These are phyloP conservation scores for Gopherus flavomarginatus DNA, from an alignment of 2,113 vertebrate species.

Conservation along the genomic window DNA sequence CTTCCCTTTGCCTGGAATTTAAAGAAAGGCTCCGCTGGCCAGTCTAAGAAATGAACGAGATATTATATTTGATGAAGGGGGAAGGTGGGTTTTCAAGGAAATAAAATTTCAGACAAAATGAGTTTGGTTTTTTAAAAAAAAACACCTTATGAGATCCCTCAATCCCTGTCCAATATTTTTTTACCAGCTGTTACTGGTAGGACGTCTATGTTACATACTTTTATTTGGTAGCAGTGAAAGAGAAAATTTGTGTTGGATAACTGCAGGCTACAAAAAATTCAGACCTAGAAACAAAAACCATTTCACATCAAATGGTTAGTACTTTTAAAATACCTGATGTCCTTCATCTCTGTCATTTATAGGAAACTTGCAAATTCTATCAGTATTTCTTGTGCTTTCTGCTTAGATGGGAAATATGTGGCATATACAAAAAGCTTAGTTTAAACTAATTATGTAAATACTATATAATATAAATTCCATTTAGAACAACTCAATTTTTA, in stretches of 20 bases:
- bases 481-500: not conserved
- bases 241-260: constrained; percentile 51
- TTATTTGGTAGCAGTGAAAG: constrained; percentile 33
- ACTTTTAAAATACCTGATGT: constrained; percentile 13
- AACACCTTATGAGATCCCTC: constrained; percentile 46
- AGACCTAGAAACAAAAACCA: constrained; percentile 27
- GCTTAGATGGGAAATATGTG: not conserved
- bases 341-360: not conserved
- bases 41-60: not conserved
- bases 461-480: not conserved
- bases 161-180: constrained; percentile 71
- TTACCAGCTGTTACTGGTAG: constrained; percentile 58
- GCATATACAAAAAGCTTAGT: not conserved
- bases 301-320: constrained; percentile 37
- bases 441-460: not conserved
- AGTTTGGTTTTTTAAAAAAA: constrained; percentile 2
- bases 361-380: not conserved
- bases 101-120: constrained; percentile 47
- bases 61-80: not conserved
- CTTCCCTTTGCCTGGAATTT: not conserved
- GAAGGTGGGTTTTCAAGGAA: constrained; percentile 19
- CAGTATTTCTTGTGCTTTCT: not conserved
- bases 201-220: constrained; percentile 42
- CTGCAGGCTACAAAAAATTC: constrained; percentile 61
- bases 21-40: not conserved